Evolutionary conservation across 2,888 invertebrate genomes (phyloP).

Genomic region (Brenthis ino): DNA sequence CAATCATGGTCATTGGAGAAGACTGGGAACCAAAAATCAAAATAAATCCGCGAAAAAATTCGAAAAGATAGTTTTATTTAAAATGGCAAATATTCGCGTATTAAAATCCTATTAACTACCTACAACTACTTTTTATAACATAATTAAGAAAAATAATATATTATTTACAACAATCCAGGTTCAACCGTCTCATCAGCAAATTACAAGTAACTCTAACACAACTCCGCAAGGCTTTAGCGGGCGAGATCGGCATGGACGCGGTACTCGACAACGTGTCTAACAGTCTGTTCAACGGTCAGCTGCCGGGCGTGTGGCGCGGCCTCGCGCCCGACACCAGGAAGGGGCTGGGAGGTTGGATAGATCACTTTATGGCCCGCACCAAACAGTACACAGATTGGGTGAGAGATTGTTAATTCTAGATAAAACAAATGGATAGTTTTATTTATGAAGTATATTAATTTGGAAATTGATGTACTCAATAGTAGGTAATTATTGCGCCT

Average conservation of each 20-base stretch:
- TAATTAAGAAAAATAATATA: neutral
- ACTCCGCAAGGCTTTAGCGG: conserved; percentile 91
- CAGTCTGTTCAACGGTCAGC: conserved; percentile 91
- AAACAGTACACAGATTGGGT: conserved; percentile 91
- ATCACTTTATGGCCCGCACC: conserved; percentile 88
- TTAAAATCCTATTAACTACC: no score
- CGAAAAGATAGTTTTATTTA: no score
- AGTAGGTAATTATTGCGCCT: no score
- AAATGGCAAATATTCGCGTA: no score
- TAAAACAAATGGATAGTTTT: no score
- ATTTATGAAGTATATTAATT: no score
- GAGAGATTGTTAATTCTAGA: no score
- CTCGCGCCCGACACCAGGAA: conserved; percentile 94
- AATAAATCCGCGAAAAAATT: no score
- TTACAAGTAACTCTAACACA: conserved; percentile 88
- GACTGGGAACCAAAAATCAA: no score
- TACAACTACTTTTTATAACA: no score
- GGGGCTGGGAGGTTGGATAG: conserved; percentile 93
- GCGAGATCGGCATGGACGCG: conserved; percentile 96
- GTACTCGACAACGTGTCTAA: conserved; percentile 91
- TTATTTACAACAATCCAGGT: conserved; percentile 60
- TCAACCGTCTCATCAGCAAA: conserved; percentile 88
- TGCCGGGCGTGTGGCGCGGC: conserved; percentile 90
- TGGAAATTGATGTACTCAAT: no score
- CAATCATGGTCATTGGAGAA: no score